These are phyloP conservation scores for Thymelicus acteon DNA, from an alignment of 2,888 invertebrate species.

Conservation along the genomic window DNA sequence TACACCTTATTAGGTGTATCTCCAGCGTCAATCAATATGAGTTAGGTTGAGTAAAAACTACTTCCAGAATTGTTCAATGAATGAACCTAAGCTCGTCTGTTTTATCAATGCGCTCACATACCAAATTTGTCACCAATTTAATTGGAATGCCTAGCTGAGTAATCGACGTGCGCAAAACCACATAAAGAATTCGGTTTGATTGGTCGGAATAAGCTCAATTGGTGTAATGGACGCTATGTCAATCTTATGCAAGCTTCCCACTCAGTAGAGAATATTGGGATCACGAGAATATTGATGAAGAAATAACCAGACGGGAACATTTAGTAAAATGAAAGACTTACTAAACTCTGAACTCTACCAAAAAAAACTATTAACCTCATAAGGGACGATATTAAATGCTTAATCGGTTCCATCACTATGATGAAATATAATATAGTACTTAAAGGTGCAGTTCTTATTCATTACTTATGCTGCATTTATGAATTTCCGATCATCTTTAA, in stretches of 20 bases:
- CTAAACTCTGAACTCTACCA: neutral
- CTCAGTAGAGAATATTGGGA: neutral
- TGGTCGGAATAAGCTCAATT: slow-evolving; percentile 71
- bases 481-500: slow-evolving; percentile 32
- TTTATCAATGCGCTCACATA: slow-evolving; percentile 40
- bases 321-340: neutral
- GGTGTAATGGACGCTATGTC: slow-evolving; percentile 55
- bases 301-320: neutral
- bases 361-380: neutral
- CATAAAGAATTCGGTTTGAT: slow-evolving; percentile 65
- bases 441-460: slow-evolving; percentile 13
- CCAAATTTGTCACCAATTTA: slow-evolving; percentile 58
- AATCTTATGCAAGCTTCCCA: slow-evolving; percentile 46
- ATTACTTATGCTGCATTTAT: slow-evolving; percentile 22
- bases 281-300: neutral
- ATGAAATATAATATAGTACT: slow-evolving; percentile 9
- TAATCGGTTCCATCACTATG: slow-evolving; percentile 18
- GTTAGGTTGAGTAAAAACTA: neutral
- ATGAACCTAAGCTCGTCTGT: slow-evolving; percentile 24
- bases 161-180: slow-evolving; percentile 56
- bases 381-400: neutral
- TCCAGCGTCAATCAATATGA: slow-evolving; percentile 9
- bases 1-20: neutral
- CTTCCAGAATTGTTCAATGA: slow-evolving; percentile 12
- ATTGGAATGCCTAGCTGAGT: slow-evolving; percentile 61